Evolutionary conservation across 92 coral and sea anemone species (phyloP).

Genomic region (Porites lobata): DNA sequence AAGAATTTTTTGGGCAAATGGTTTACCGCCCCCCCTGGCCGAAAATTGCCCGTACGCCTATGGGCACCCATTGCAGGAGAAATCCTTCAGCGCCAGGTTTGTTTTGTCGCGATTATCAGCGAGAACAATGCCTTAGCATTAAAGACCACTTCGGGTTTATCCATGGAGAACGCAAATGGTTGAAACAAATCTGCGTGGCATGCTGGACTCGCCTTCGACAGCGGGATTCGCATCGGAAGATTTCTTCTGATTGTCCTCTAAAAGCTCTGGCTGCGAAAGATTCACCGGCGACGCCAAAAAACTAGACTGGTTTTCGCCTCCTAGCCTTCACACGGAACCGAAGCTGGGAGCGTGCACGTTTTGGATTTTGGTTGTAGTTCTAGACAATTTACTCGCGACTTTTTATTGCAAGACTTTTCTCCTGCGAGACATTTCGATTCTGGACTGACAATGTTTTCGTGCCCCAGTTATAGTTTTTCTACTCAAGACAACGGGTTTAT

Average conservation of each 20-base stretch:
- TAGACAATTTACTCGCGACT: neutral
- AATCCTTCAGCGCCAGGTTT: neutral
- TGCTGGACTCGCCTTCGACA: neutral
- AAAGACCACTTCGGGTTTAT: neutral
- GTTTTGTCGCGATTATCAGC: too few species aligned
- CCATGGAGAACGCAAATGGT: too few species aligned
- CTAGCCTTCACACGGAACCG: neutral
- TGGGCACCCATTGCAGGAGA: neutral
- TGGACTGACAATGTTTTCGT: neutral
- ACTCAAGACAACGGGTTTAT: neutral
- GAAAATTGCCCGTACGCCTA: too few species aligned
- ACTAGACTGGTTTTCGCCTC: slow-evolving; percentile 12
- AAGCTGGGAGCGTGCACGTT: neutral
- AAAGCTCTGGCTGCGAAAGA: neutral
- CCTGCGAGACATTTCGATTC: neutral
- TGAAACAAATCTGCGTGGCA: neutral
- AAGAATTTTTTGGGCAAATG: too few species aligned
- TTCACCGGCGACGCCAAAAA: neutral
- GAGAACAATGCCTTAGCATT: neutral
- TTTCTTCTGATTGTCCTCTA: neutral
- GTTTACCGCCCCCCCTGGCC: too few species aligned
- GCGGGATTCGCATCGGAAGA: neutral
- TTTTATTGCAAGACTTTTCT: neutral
- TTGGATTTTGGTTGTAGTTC: neutral
- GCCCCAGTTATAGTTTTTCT: neutral